phyloP scores from a whole-genome alignment of 2,797 vertebrate genomes.

The Agapornis canus region DNA sequence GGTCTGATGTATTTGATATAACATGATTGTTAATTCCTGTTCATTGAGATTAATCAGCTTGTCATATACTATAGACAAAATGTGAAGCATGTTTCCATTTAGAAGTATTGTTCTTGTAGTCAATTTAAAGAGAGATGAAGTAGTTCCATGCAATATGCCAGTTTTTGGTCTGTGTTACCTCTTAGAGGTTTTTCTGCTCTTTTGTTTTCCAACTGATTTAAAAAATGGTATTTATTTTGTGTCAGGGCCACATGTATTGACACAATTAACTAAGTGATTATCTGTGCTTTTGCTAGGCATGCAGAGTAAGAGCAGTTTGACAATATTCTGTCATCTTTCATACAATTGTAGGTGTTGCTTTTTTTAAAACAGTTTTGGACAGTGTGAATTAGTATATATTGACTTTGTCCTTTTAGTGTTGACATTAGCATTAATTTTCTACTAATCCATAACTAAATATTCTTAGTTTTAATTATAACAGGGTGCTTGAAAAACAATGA shows the following conservation, averaged over 20 bases:
- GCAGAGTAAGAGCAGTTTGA: neutral
- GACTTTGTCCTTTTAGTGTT: neutral
- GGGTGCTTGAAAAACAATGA: constrained; percentile 38
- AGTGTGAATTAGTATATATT: neutral
- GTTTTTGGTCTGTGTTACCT: neutral
- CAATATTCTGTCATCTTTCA: neutral
- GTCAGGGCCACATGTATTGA: neutral
- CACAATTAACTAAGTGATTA: neutral
- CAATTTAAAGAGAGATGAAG: neutral
- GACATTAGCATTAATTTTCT: constrained; percentile 43
- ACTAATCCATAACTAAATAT: constrained; percentile 36
- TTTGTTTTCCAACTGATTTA: constrained; percentile 42
- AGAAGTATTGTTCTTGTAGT: constrained; percentile 12
- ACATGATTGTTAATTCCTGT: constrained; percentile 24
- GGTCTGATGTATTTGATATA: neutral
- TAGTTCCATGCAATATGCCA: neutral
- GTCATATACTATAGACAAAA: constrained; percentile 28
- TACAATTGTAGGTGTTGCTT: neutral
- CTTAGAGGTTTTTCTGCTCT: neutral
- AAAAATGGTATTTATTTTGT: constrained; percentile 43
- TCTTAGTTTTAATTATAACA: constrained; percentile 23
- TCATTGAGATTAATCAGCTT: constrained; percentile 47
- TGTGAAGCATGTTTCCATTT: constrained; percentile 46
- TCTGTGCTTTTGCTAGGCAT: neutral
- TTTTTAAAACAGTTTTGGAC: neutral